These are phyloP conservation scores for Liopterus haemorrhoidalis DNA, from an alignment of 2,888 invertebrate genomes.

Conservation along the genomic window DNA sequence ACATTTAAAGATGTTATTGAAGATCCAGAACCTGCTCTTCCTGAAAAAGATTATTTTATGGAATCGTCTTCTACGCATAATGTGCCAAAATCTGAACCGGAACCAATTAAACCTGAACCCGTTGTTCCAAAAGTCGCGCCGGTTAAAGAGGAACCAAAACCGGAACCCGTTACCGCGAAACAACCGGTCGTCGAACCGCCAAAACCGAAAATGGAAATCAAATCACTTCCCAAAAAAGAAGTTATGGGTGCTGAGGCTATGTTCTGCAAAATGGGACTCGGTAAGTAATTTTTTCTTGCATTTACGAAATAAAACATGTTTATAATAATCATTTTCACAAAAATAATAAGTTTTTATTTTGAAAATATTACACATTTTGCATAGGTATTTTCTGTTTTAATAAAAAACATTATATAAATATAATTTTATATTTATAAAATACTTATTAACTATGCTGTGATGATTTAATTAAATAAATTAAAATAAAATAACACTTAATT, in stretches of 20 bases:
- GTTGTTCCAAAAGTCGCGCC: slow-evolving; percentile 15
- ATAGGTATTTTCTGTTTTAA: too few relatives aligned
- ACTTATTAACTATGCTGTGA: too few relatives aligned
- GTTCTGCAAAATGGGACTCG: slow-evolving; percentile 66
- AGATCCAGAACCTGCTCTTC: slow-evolving; percentile 29
- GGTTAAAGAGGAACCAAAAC: slow-evolving; percentile 10
- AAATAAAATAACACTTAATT: too few relatives aligned
- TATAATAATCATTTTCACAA: too few relatives aligned
- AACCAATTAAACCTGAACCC: slow-evolving; percentile 30
- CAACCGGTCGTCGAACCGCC: slow-evolving; percentile 15
- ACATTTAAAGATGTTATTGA: slow-evolving; percentile 39
- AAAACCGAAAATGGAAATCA: slow-evolving; percentile 15
- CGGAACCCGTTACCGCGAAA: slow-evolving; percentile 17
- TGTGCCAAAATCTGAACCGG: slow-evolving; percentile 21
- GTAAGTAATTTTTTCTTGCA: slow-evolving; percentile 51
- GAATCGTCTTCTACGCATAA: slow-evolving; percentile 22
- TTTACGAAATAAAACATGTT: too few relatives aligned
- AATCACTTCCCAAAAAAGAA: slow-evolving; percentile 37
- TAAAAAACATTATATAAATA: too few relatives aligned
- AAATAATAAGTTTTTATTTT: too few relatives aligned
- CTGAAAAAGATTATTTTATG: slow-evolving; percentile 26
- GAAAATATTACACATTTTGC: too few relatives aligned
- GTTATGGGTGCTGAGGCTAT: slow-evolving; percentile 63
- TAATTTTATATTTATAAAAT: too few relatives aligned
- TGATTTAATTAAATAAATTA: too few relatives aligned